A percentile compares a stretch with the other conserved stretches of the same genome.
phyloP scores from a whole-genome alignment of 2,797 vertebrate genomes.

The Rhinophrynus dorsalis region DNA sequence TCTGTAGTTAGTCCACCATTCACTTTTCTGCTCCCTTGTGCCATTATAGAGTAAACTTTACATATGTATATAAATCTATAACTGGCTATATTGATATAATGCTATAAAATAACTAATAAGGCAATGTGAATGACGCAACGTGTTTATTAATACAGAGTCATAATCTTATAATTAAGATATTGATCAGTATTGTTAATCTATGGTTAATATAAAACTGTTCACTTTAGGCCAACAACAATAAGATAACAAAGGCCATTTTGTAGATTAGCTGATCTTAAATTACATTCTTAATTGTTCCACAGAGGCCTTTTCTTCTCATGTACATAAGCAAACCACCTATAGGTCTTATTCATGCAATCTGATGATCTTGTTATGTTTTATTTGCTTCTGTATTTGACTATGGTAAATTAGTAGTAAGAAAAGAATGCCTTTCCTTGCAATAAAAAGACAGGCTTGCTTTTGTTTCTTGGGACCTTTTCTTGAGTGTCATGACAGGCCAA shows the following conservation, averaged over 20 bases:
- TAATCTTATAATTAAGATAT: no score
- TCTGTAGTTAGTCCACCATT: no score
- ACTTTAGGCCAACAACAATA: slow-evolving; percentile 18
- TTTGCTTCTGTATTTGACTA: slow-evolving; percentile 41
- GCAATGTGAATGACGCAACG: no score
- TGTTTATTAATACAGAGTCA: no score
- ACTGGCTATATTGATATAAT: no score
- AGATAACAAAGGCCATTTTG: slow-evolving; percentile 36
- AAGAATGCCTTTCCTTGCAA: slow-evolving; percentile 30
- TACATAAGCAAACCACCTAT: slow-evolving; percentile 6
- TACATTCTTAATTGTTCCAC: slow-evolving; percentile 27
- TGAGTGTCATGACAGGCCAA: background rate
- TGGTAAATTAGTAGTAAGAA: slow-evolving; percentile 25
- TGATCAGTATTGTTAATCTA: background rate
- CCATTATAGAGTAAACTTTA: no score
- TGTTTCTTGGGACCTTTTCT: slow-evolving; percentile 18
- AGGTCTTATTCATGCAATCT: slow-evolving; percentile 13
- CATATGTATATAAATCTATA: no score
- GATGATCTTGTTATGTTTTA: slow-evolving; percentile 19
- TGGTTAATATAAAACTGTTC: slow-evolving; percentile 15
- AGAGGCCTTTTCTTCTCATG: slow-evolving; percentile 18
- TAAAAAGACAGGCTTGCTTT: background rate
- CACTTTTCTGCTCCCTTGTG: no score
- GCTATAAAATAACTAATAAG: no score
- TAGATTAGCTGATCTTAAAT: slow-evolving; percentile 34